Evolutionary conservation across 2,797 vertebrate genomes (phyloP).

Genomic region (Lindbergichthys nudifrons): DNA sequence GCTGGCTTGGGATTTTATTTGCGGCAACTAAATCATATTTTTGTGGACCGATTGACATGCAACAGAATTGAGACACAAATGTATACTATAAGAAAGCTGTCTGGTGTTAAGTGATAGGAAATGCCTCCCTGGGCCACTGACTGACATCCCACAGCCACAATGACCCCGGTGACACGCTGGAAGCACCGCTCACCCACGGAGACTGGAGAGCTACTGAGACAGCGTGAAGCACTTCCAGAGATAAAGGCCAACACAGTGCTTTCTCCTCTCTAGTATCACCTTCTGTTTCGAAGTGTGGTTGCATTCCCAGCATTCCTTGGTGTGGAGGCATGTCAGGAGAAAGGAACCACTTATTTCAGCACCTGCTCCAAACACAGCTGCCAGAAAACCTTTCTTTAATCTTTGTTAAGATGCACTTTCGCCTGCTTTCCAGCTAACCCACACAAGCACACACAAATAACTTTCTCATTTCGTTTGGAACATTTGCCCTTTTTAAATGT

Average conservation of each 20-base stretch:
- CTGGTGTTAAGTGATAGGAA: conserved; percentile 4
- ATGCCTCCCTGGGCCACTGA: not conserved
- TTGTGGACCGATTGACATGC: too few species aligned
- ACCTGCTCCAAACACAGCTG: conserved; percentile 43
- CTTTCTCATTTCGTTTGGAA: too few species aligned
- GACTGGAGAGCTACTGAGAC: conserved; percentile 30
- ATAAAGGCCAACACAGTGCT: conserved; percentile 22
- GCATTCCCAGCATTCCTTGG: conserved; percentile 63
- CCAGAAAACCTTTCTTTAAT: conserved; percentile 17
- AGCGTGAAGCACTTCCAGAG: conserved; percentile 40
- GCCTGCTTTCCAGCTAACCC: conserved; percentile 3
- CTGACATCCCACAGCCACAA: conserved; percentile 27
- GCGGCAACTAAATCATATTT: too few species aligned
- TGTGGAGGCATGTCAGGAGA: conserved; percentile 41
- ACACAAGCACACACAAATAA: not conserved
- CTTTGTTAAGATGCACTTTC: not conserved
- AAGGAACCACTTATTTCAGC: conserved; percentile 38
- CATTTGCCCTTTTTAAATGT: too few species aligned
- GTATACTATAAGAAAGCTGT: not conserved
- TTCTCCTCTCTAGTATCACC: conserved; percentile 18
- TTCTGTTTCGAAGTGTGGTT: conserved; percentile 33
- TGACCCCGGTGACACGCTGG: conserved; percentile 41
- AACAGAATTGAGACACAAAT: not conserved
- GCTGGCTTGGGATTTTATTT: too few species aligned
- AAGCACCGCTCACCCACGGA: conserved; percentile 36